Conservation (phyloP, 1,140 invertebrate species). For the Diachasmimorpha longicaudata region DNA sequence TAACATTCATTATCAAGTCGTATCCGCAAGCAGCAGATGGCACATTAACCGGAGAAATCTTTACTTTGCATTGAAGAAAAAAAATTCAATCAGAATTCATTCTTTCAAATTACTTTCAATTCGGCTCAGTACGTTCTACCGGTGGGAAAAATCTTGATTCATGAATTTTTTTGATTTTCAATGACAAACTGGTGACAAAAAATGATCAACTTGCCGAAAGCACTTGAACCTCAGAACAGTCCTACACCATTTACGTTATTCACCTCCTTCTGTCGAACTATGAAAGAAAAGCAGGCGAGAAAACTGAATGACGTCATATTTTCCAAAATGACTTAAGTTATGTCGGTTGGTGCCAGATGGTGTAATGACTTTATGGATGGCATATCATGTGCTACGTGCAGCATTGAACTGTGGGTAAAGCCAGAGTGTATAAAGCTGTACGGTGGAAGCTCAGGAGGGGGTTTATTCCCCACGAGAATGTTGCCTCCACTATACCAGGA, state of each 20-base stretch:
- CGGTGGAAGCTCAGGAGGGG: background rate
- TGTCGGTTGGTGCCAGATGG: background rate
- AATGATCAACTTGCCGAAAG: too few species aligned
- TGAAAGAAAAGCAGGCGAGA: background rate
- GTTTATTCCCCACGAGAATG: background rate
- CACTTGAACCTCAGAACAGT: background rate
- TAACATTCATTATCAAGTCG: too few species aligned
- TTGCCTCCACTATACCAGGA: background rate
- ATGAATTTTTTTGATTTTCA: too few species aligned
- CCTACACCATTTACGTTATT: background rate
- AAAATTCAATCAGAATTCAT: too few species aligned
- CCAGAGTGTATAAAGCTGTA: background rate
- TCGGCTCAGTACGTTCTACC: too few species aligned
- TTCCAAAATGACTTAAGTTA: background rate
- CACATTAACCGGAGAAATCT: too few species aligned
- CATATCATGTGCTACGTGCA: slow-evolving; percentile 4
- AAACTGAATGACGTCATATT: background rate
- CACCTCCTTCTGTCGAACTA: background rate
- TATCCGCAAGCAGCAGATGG: too few species aligned
- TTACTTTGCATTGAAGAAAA: too few species aligned
- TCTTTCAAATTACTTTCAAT: too few species aligned
- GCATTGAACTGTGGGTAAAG: background rate
- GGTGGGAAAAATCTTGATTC: too few species aligned
- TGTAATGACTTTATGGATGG: slow-evolving; percentile 5
- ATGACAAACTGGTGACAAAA: too few species aligned